phyloP scores from a whole-genome alignment of 2,113 vertebrate species.

The Cyprinus carpio region DNA sequence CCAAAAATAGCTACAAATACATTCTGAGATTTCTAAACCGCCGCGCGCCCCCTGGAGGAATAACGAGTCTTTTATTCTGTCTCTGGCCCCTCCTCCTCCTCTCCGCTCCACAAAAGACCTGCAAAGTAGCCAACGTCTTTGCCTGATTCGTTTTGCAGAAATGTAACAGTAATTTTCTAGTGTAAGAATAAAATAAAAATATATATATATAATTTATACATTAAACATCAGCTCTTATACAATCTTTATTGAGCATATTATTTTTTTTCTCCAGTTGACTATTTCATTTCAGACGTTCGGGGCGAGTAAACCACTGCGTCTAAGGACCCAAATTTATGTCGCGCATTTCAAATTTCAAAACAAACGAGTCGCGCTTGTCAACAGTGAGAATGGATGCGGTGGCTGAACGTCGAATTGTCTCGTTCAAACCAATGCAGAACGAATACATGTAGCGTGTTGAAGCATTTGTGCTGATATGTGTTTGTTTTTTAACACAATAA shows the following conservation, averaged over 20 bases:
- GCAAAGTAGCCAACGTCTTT: background rate
- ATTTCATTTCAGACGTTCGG: background rate
- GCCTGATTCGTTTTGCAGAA: background rate
- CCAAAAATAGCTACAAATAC: too few relatives aligned
- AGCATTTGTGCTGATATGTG: background rate
- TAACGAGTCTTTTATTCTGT: background rate
- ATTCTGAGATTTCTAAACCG: too few relatives aligned
- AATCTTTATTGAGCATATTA: too few relatives aligned
- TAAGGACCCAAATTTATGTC: conserved; percentile 59
- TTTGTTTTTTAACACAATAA: background rate
- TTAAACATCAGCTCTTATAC: background rate
- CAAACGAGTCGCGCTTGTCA: conserved; percentile 54
- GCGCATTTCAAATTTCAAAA: conserved; percentile 78
- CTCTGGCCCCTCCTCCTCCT: too few relatives aligned
- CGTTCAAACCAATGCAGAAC: background rate
- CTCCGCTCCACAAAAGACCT: background rate
- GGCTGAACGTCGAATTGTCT: background rate
- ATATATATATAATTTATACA: background rate
- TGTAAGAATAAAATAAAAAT: background rate
- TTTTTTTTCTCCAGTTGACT: background rate
- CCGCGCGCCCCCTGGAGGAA: background rate
- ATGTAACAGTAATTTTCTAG: background rate
- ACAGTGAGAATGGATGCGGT: background rate
- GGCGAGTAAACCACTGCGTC: background rate
- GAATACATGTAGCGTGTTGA: background rate